phyloP scores from a whole-genome alignment of 2,797 vertebrate species.

The Sebastolobus altivelis region DNA sequence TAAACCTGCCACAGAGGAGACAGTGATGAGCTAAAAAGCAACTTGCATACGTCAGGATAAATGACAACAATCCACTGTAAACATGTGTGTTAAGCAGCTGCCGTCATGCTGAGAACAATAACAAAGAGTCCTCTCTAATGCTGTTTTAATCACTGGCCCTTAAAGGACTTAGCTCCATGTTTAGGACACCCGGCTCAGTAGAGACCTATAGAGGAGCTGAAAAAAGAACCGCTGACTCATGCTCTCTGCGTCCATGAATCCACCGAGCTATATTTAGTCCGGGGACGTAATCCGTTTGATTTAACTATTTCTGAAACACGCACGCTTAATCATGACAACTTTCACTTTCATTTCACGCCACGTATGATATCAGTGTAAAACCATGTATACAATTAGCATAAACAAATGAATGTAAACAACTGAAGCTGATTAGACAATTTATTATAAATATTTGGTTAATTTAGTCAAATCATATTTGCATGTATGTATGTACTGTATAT shows the following conservation, averaged over 20 bases:
- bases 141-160: conserved; percentile 52
- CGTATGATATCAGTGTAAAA: neutral
- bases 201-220: conserved; percentile 40
- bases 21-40: too few relatives aligned
- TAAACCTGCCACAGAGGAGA: conserved; percentile 88
- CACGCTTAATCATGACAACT: neutral
- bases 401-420: neutral
- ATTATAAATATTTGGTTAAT: neutral
- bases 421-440: neutral
- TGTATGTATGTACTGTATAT: too few relatives aligned
- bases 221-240: conserved; percentile 73
- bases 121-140: conserved; percentile 33
- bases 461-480: neutral
- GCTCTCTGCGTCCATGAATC: conserved; percentile 30
- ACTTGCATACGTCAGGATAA: neutral
- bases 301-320: conserved; percentile 25
- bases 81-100: neutral
- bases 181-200: conserved; percentile 45
- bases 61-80: neutral
- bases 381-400: neutral
- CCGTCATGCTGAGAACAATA: conserved; percentile 21
- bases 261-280: conserved; percentile 60
- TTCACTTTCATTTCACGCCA: neutral
- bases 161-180: conserved; percentile 51
- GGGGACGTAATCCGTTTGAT: conserved; percentile 31